Conservation (phyloP, 2,113 vertebrate species). For the Murina feae region DNA sequence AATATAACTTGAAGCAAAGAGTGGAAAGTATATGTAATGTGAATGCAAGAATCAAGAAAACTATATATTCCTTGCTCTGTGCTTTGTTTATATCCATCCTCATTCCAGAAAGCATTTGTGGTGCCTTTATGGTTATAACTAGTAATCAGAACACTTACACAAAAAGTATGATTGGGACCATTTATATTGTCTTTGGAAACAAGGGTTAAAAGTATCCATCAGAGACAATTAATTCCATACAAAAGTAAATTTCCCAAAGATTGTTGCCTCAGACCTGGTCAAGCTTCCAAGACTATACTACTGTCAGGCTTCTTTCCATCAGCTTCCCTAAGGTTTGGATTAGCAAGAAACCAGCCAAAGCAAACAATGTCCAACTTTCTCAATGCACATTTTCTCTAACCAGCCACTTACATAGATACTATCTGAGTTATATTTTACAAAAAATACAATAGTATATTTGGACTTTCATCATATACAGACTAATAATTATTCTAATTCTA, state of each 20-base stretch:
- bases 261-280: background rate
- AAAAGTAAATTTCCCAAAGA: background rate
- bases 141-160: background rate
- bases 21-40: background rate
- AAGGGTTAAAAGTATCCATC: background rate
- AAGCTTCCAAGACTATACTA: background rate
- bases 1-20: background rate
- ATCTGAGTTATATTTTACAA: background rate
- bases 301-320: background rate
- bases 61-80: background rate
- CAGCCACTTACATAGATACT: background rate
- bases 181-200: background rate
- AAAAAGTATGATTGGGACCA: background rate
- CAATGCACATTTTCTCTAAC: background rate
- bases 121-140: background rate
- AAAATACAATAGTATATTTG: background rate
- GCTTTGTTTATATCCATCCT: background rate
- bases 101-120: background rate
- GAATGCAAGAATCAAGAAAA: background rate
- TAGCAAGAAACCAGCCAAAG: background rate
- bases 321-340: background rate
- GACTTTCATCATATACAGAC: background rate
- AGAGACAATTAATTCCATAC: background rate
- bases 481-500: background rate
- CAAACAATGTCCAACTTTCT: background rate